Percentiles rank a stretch among this genome's conserved stretches.
phyloP scores from a whole-genome alignment of 2,888 invertebrate species.

The Gari tellinella region DNA sequence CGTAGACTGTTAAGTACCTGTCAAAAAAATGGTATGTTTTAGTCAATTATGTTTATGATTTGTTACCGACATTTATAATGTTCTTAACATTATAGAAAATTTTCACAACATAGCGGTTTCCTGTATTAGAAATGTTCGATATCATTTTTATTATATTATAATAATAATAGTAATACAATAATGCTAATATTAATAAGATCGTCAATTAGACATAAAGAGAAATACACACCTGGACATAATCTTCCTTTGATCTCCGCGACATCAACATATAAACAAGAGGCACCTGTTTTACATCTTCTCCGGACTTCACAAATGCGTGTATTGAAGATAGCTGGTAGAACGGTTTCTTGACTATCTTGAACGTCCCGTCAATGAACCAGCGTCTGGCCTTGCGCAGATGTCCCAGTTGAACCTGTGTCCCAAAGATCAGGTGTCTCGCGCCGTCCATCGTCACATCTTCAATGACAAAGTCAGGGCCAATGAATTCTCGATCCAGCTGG shows the following conservation, averaged over 20 bases:
- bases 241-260: conserved; percentile 12
- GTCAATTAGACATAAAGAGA: background rate
- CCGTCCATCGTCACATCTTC: background rate
- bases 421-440: conserved; percentile 6
- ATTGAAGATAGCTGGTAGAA: conserved; percentile 17
- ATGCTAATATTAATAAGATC: background rate
- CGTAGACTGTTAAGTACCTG: background rate
- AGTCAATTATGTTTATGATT: too few species aligned
- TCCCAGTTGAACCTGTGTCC: background rate
- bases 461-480: conserved; percentile 1
- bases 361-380: conserved; percentile 27
- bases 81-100: too few species aligned
- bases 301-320: conserved; percentile 14
- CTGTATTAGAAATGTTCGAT: too few species aligned
- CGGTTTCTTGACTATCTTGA: conserved; percentile 14
- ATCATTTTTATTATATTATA: too few species aligned
- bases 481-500: conserved; percentile 8
- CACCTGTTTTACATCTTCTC: conserved; percentile 16
- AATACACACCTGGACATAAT: conserved; percentile 15
- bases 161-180: background rate
- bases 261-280: conserved; percentile 26
- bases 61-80: too few species aligned
- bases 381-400: conserved; percentile 2
- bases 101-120: too few species aligned
- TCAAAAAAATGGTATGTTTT: too few species aligned